Conservation (phyloP, 2,113 vertebrate genomes). For the Pungitius pungitius region DNA sequence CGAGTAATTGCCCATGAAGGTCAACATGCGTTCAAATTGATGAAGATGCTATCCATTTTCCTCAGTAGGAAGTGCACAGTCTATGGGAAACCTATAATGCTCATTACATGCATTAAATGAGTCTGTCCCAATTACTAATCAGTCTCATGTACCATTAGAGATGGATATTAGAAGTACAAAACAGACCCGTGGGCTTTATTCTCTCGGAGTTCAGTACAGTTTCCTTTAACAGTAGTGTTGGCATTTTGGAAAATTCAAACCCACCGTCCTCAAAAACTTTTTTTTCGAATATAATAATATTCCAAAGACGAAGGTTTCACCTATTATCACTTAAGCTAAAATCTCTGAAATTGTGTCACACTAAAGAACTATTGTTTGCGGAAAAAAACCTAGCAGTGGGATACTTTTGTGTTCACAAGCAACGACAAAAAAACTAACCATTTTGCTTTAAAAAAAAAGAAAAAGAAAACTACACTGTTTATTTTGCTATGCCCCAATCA, state of each 20-base stretch:
- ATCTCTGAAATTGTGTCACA: conserved; percentile 19
- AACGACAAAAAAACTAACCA: conserved; percentile 9
- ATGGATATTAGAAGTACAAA: conserved; percentile 82
- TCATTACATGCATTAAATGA: conserved; percentile 78
- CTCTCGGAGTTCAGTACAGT: conserved; percentile 71
- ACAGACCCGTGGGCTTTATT: conserved; percentile 72
- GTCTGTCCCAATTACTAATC: conserved; percentile 79
- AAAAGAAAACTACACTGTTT: conserved; percentile 76
- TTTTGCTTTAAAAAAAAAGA: conserved; percentile 61
- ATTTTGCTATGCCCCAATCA: conserved; percentile 76
- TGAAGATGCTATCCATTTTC: conserved; percentile 72
- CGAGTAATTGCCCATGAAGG: conserved; percentile 75
- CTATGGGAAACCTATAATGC: conserved; percentile 72
- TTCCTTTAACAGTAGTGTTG: conserved; percentile 46
- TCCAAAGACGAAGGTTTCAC: conserved; percentile 6
- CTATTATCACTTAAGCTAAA: conserved; percentile 32
- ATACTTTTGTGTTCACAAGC: conserved; percentile 60
- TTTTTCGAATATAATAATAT: conserved; percentile 9
- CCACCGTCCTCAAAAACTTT: conserved; percentile 36
- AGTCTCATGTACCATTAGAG: conserved; percentile 79
- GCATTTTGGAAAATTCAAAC: conserved; percentile 45
- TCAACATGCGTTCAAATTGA: conserved; percentile 76
- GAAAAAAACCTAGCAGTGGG: conserved; percentile 56
- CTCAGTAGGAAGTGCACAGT: conserved; percentile 42
- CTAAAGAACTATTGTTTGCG: conserved; percentile 50